phyloP scores from a whole-genome alignment of 2,888 invertebrate species.

The Philopedon plagiatum region DNA sequence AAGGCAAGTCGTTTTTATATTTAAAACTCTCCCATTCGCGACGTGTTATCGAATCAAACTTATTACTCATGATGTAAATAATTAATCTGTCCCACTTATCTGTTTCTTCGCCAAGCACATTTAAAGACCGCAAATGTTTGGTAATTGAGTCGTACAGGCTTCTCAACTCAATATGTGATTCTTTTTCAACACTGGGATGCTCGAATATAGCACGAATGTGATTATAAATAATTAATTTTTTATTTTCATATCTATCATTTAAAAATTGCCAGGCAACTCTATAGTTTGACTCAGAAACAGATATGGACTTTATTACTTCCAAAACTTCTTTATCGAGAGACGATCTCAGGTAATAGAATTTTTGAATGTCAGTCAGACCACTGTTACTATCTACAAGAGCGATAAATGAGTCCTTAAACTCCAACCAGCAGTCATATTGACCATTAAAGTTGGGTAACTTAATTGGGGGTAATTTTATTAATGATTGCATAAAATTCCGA shows the following conservation, averaged over 20 bases:
- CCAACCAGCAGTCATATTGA: conserved; percentile 20
- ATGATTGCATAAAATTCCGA: neutral
- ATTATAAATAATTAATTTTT: neutral
- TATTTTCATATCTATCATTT: neutral
- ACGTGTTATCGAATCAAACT: conserved; percentile 31
- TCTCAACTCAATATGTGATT: conserved; percentile 35
- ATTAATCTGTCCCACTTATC: too few relatives aligned
- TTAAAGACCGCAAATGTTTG: conserved; percentile 40
- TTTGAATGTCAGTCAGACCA: conserved; percentile 10
- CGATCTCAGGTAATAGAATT: conserved; percentile 11
- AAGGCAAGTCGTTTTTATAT: conserved; percentile 15
- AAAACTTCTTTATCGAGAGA: neutral
- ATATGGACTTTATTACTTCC: conserved; percentile 7
- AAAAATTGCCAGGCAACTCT: conserved; percentile 14
- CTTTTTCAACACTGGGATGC: neutral
- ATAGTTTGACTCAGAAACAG: conserved; percentile 4
- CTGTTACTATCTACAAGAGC: conserved; percentile 1
- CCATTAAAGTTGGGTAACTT: conserved; percentile 18
- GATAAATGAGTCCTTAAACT: conserved; percentile 24
- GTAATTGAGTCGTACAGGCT: conserved; percentile 36
- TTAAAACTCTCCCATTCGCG: conserved; percentile 39
- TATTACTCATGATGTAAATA: too few relatives aligned
- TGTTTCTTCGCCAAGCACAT: conserved; percentile 37
- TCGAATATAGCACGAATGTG: conserved; percentile 17
- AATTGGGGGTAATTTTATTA: conserved; percentile 14